A percentile compares a stretch with the other conserved stretches of the same genome.
phyloP scores from a whole-genome alignment of 2,888 invertebrate species.

The Heliconius cydno region DNA sequence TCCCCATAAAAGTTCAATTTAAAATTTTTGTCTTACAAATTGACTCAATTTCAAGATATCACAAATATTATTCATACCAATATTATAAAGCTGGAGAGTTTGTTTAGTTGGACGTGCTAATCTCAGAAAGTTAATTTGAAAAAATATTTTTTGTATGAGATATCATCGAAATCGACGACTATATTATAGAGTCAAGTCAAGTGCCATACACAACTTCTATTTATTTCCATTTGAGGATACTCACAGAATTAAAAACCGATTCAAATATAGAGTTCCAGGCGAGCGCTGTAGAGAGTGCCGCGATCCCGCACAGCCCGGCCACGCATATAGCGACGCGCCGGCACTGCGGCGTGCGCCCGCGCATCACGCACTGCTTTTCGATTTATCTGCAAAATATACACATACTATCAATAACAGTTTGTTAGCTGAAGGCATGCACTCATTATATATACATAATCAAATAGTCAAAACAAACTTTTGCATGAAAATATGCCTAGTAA shows the following conservation, averaged over 20 bases:
- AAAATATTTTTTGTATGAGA: too few species aligned
- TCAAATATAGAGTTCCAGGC: slow-evolving; percentile 73
- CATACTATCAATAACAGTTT: too few species aligned
- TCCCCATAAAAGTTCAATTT: too few species aligned
- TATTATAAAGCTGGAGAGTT: background rate
- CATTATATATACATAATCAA: too few species aligned
- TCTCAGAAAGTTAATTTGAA: too few species aligned
- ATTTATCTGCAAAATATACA: slow-evolving; percentile 36
- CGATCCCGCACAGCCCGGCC: slow-evolving; percentile 62
- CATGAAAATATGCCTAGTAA: too few species aligned
- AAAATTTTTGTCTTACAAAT: too few species aligned
- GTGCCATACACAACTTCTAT: too few species aligned
- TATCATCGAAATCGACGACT: background rate
- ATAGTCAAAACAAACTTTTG: too few species aligned
- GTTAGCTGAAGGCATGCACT: too few species aligned
- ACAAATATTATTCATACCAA: background rate
- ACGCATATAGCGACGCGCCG: slow-evolving; percentile 60
- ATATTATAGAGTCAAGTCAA: background rate
- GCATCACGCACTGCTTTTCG: slow-evolving; percentile 59
- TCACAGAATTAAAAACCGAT: slow-evolving; percentile 66
- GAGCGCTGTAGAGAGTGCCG: slow-evolving; percentile 65
- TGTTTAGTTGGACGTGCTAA: too few species aligned
- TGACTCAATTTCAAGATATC: background rate
- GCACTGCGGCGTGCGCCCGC: slow-evolving; percentile 68
- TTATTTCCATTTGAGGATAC: slow-evolving; percentile 44